Evolutionary conservation across 92 coral and sea anemone genomes (phyloP), one percentile per base, ranked within the genome.

Genomic region (Isaurus tuberculatus): DNA sequence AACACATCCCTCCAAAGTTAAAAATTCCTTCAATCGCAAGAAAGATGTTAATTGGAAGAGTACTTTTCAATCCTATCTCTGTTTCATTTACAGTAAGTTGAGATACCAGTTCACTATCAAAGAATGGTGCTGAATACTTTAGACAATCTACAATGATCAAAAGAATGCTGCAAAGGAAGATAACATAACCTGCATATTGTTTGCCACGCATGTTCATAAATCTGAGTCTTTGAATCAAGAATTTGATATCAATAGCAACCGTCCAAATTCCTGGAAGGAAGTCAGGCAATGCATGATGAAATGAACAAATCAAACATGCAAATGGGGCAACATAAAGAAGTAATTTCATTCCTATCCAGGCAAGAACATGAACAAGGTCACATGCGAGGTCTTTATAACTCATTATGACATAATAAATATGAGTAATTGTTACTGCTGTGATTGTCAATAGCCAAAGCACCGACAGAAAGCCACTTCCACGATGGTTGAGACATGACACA

Each of bases 1-100:
- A 93, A 73, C 94, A 91, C 63, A 93, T 86, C 30, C 98, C 98
- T 10, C 92, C 91, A 79, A 84, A 93, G 64, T 93, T 93, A 42
- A 91, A 89, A 79, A 70, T 91, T 43, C 98, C 98, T 69, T 93
- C 93, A 7, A 93, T n/a, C 2, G 89, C 75, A 27, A 91, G 40
- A 72, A 93, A 89, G 33, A 74, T 26, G 34, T 90, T 86, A 20
- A 91, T 82, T 3, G 92, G 89, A 40, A 93, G 85, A 0, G 89
- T 70, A 0, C 89, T 28, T 2, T 40, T 34, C 5, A 80, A n/a
- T 3, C 91, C 95, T 31, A 51, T 48, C 8, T 25, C 5, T 1
- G 93, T 91, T 1, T 68, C 49, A 49, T 93, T 91, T 0, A 64
- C 73, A 26, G 73, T 86, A 32, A 84, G 43, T 15, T 72, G 33